These are phyloP conservation scores for Casuarius casuarius DNA, from an alignment of 2,113 vertebrate genomes.

Conservation along the genomic window DNA sequence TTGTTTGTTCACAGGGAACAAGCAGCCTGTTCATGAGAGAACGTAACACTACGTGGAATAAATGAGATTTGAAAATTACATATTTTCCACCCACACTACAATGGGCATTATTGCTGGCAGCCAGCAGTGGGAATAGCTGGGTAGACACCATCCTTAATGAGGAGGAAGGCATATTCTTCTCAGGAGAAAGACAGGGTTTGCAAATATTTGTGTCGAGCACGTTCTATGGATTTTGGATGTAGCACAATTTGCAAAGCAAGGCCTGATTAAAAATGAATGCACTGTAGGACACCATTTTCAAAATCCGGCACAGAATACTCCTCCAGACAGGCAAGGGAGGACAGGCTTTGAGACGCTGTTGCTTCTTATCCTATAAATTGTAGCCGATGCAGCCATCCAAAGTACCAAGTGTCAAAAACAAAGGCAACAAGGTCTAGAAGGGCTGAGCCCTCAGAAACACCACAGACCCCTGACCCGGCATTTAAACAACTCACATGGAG, in stretches of 20 bases:
- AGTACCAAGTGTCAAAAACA: constrained; percentile 4
- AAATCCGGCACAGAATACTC: background rate
- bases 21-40: constrained; percentile 55
- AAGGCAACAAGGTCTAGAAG: background rate
- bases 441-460: background rate
- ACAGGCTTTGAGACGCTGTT: background rate
- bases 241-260: constrained; percentile 2
- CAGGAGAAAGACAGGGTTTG: constrained; percentile 41
- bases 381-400: background rate
- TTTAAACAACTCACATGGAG: background rate
- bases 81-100: constrained; percentile 65
- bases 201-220: constrained; percentile 1
- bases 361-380: background rate
- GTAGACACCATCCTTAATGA: constrained; percentile 60
- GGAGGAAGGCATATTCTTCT: constrained; percentile 46
- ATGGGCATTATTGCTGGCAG: constrained; percentile 59
- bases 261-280: constrained; percentile 17
- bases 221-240: background rate
- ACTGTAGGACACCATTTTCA: background rate
- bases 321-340: background rate
- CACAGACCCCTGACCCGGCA: background rate
- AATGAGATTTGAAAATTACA: constrained; percentile 66
- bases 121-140: constrained; percentile 54
- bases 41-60: constrained; percentile 53
- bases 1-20: constrained; percentile 23